Evolutionary conservation across 2,797 vertebrate species (phyloP).

Genomic region (Lycodopsis pacificus): DNA sequence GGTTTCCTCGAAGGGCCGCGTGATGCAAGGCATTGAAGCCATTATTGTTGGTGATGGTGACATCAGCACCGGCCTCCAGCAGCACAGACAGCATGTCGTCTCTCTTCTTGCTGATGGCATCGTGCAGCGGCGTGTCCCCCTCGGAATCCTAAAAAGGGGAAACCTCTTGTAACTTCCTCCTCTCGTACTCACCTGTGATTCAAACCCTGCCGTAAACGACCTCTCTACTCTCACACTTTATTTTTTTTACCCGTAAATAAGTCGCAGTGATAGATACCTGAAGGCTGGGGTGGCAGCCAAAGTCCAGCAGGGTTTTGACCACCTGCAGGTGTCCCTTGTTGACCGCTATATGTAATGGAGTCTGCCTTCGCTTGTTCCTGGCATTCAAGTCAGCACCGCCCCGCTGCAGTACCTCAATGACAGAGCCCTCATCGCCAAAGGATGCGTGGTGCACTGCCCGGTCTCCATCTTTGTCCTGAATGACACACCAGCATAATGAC

Average conservation of each 20-base stretch:
- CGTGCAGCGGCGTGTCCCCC: conserved; percentile 99
- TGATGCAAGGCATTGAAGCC: conserved; percentile 99
- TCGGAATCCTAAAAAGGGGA: conserved; percentile 91
- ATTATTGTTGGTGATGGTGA: conserved; percentile 99
- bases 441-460: conserved; percentile 97
- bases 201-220: neutral
- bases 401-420: conserved; percentile 97
- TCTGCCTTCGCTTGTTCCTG: conserved; percentile 97
- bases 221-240: conserved; percentile 7
- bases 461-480: conserved; percentile 98
- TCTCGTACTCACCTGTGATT: conserved; percentile 5
- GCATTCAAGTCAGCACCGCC: conserved; percentile 97
- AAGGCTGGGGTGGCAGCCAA: conserved; percentile 98
- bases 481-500: conserved; percentile 42
- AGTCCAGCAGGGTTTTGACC: conserved; percentile 97
- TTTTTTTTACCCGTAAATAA: conserved; percentile 7
- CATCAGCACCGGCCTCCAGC: conserved; percentile 96
- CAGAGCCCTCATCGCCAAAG: conserved; percentile 97
- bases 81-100: conserved; percentile 98
- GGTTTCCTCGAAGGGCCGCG: conserved; percentile 96
- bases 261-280: conserved; percentile 86
- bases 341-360: conserved; percentile 97
- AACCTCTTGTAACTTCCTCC: conserved; percentile 40
- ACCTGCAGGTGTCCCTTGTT: conserved; percentile 99
- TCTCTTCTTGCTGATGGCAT: conserved; percentile 99